Base-by-base conservation (phyloP, 2,888 invertebrate species). In the Apamea sordens region DNA sequence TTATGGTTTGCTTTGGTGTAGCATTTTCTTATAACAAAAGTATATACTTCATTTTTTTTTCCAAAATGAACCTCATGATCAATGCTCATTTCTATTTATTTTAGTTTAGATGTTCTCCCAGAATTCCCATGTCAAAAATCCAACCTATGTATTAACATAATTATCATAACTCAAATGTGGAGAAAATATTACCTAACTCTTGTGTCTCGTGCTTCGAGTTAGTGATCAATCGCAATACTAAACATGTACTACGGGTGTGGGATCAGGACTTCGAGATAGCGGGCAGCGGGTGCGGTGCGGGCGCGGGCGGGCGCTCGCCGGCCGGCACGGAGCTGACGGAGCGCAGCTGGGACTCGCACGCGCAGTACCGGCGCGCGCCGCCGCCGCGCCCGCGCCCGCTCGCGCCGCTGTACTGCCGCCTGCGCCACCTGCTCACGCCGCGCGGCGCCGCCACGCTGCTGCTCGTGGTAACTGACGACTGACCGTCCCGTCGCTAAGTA, bases 271-370 rank as follows among this genome's bases (percentile, higher is more conserved):
- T 96, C 94, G 97, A 97, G 95, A 97, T 97, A 94, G 97, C 97
- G 92, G 97, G 97, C 92, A 97, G 97, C 94, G 96, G 96, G 92
- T 94, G 94, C 93, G 96, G 94, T 87, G 93, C 89, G 83, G 93
- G 89, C 90, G 94, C 93, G 89, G 94, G 92, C 90, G 95, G 95
- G 90, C 95, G 96, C 90, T 96, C 96, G 89, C 96, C 96, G 91
- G 95, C 94, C 88, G 96, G 94, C 93, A 95, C 96, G 67, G 96
- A 95, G 92, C 93, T 92, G 77, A 96, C 96, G 90, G 96, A 96
- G 93, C 96, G 92, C 91, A 96, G 96, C 92, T 97, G 97, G 97
- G 97, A 97, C 95, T 96, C 96, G 90, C 97, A 97, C 95, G 96
- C 96, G 92, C 95, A 96, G 91, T 97, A 97, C 94, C 94, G 94